These are phyloP conservation scores for Thumatha senex DNA, from an alignment of 2,888 invertebrate species.

Conservation along the genomic window DNA sequence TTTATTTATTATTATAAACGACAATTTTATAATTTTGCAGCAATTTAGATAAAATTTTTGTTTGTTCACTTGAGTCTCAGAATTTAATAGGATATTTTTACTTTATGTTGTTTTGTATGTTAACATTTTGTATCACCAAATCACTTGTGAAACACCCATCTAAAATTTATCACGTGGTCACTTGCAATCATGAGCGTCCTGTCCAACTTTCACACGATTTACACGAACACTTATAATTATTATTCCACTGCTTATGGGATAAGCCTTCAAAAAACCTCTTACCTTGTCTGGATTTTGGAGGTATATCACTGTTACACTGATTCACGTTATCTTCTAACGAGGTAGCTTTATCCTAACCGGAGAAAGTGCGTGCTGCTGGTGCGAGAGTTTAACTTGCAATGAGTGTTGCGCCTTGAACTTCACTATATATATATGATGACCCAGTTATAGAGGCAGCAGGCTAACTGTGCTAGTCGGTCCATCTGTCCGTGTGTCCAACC, in stretches of 20 bases:
- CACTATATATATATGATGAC: slow-evolving; percentile 92
- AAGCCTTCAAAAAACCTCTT: slow-evolving; percentile 49
- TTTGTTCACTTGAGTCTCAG: slow-evolving; percentile 1
- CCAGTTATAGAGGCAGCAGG: slow-evolving; percentile 85
- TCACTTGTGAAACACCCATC: slow-evolving; percentile 44
- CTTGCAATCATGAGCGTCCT: slow-evolving; percentile 34
- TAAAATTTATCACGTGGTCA: slow-evolving; percentile 35
- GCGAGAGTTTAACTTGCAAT: slow-evolving; percentile 80
- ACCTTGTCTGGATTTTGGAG: slow-evolving; percentile 65
- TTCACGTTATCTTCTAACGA: slow-evolving; percentile 69
- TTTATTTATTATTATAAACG: neutral
- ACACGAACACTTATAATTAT: slow-evolving; percentile 35
- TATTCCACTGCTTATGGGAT: slow-evolving; percentile 43
- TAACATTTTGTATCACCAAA: slow-evolving; percentile 38
- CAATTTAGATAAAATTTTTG: slow-evolving; percentile 21
- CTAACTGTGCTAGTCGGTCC: slow-evolving; percentile 76
- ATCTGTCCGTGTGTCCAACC: slow-evolving; percentile 62
- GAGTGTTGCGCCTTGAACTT: slow-evolving; percentile 91
- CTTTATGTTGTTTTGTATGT: neutral
- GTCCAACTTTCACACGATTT: slow-evolving; percentile 40
- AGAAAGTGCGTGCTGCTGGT: slow-evolving; percentile 78
- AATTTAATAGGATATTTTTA: neutral
- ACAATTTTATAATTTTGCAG: slow-evolving; percentile 10
- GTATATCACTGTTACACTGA: slow-evolving; percentile 60
- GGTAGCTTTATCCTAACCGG: slow-evolving; percentile 63